Conservation (phyloP, 2,113 vertebrate species). For the Bos taurus region DNA sequence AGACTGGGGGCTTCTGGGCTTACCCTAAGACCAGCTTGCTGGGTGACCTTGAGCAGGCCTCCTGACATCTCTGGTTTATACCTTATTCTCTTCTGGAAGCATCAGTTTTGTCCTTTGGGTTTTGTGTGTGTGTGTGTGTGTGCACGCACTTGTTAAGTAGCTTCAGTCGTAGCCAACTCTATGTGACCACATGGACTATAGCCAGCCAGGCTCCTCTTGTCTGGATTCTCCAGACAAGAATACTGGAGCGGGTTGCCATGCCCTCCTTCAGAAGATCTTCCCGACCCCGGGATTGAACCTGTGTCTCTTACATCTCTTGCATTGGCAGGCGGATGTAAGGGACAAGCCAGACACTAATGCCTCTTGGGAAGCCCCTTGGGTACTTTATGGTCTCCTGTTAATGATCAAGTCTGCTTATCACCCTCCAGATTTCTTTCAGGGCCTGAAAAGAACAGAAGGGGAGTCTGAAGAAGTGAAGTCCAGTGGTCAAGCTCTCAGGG, state of each 20-base stretch:
- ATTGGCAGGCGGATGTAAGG: not conserved
- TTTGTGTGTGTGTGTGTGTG: not conserved
- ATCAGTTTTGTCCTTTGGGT: not conserved
- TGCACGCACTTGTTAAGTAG: not conserved
- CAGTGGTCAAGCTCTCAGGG: not conserved
- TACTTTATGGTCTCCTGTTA: not conserved
- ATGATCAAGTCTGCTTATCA: not conserved
- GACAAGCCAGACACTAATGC: not conserved
- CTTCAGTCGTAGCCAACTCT: not conserved
- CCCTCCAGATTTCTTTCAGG: not conserved
- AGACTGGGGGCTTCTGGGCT: not conserved
- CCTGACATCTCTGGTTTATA: not conserved
- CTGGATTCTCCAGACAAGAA: not conserved
- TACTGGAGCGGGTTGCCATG: not conserved
- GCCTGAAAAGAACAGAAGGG: not conserved
- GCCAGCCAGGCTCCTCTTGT: not conserved
- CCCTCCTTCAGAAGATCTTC: not conserved
- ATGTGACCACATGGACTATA: not conserved
- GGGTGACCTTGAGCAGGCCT: not conserved
- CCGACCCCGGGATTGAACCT: not conserved
- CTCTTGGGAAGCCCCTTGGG: not conserved
- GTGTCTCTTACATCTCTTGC: not conserved
- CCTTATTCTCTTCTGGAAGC: not conserved
- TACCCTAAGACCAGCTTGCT: not conserved
- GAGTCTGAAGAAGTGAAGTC: not conserved